Evolutionary conservation across 2,888 invertebrate genomes (phyloP).

Genomic region (Mechanitis mazaeus): DNA sequence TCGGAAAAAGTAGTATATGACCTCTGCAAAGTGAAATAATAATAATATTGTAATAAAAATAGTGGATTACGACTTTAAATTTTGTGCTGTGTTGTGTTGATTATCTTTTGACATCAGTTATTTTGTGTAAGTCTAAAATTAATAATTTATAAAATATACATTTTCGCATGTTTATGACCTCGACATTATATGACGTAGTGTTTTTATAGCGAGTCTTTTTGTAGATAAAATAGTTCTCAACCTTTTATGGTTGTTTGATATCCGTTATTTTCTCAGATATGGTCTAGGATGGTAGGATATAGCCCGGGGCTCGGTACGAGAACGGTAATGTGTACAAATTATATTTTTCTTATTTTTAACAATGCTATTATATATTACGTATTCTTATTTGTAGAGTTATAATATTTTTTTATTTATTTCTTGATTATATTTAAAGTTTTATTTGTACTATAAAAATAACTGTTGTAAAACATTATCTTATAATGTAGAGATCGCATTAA

Average conservation of each 20-base stretch:
- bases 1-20: conserved; percentile 21
- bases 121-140: conserved; percentile 10
- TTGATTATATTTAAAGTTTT: too few species aligned
- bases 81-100: conserved; percentile 35
- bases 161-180: conserved; percentile 16
- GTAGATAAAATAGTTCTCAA: conserved; percentile 29
- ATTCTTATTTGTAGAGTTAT: too few species aligned
- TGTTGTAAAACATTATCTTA: too few species aligned
- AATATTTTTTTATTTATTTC: too few species aligned
- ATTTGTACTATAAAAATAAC: too few species aligned
- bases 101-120: conserved; percentile 6
- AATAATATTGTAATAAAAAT: conserved; percentile 39
- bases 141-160: conserved; percentile 8
- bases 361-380: too few species aligned
- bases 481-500: too few species aligned
- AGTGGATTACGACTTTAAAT: conserved; percentile 32
- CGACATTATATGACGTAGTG: conserved; percentile 21
- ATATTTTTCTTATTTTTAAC: not conserved
- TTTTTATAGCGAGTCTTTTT: conserved; percentile 29
- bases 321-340: conserved; percentile 27
- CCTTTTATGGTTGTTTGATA: conserved; percentile 35
- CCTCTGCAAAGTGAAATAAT: conserved; percentile 37
- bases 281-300: conserved; percentile 36
- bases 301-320: conserved; percentile 33
- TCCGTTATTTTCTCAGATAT: conserved; percentile 41